Evolutionary conservation across 2,888 invertebrate species (phyloP), one percentile per base, ranked within the genome.

Genomic region (Falcaria lacertinaria): DNA sequence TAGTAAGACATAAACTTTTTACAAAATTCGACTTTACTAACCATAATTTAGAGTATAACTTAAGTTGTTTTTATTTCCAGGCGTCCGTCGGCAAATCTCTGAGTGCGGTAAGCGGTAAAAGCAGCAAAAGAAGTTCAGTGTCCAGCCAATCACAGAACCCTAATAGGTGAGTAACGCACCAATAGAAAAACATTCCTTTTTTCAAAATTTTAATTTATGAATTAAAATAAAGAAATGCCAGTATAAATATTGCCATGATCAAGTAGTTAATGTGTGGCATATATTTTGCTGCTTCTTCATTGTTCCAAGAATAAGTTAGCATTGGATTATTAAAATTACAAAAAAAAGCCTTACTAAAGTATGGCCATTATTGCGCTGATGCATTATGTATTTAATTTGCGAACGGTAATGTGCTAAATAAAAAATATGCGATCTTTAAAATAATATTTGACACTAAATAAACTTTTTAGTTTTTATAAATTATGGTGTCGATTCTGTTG

Each of bases 251-350:
- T 19, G 35, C 28, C 39, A 34, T 42, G 42, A 41, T n/a, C n/a
- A 34, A 52, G 52, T 52, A 48, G 55, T 64, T 64, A 67, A 72
- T 78, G 66, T 76, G 73, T 74, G 75, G 77, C 75, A 71, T 80
- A 85, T 87, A 62, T 78, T 86, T 87, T 88, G 88, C 85, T 73
- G 88, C 87, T 87, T 86, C 81, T 71, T 80, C 45, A 79, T 73
- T 77, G 64, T 65, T 69, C 77, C 77, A 69, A 65, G 53, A 52
- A 50, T 17, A 38, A 45, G 42, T 47, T 57, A 53, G 53, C 60
- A 53, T 46, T 44, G 50, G 52, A 48, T 47, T 39, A 45, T 28
- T 38, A n/a, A n/a, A n/a, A n/a, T n/a, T n/a, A n/a, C n/a, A n/a
- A n/a, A n/a, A n/a, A n/a, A n/a, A n/a, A n/a, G 13, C 39, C 41